Evolutionary conservation across 2,797 vertebrate species (phyloP).

Genomic region (Corythornis leucogaster): DNA sequence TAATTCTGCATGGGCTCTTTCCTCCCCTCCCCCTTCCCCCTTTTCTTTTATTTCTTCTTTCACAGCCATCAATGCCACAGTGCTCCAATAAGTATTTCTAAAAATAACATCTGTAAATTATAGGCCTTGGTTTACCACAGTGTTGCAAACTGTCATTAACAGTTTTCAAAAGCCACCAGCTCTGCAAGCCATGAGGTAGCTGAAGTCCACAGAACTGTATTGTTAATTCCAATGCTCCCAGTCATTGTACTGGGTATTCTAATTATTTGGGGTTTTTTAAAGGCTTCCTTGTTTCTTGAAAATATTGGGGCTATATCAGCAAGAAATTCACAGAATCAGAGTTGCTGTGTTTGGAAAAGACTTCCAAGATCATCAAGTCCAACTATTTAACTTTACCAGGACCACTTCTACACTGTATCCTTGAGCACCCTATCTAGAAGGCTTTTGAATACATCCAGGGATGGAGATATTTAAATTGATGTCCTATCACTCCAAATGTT

Average conservation of each 20-base stretch:
- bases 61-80: conserved; percentile 12
- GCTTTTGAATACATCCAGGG: too few relatives aligned
- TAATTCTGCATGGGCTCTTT: conserved; percentile 30
- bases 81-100: conserved; percentile 53
- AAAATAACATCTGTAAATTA: conserved; percentile 71
- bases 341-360: too few relatives aligned
- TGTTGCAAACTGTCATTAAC: conserved; percentile 44
- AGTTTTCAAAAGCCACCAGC: conserved; percentile 1
- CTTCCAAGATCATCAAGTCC: too few relatives aligned
- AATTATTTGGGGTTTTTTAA: not conserved
- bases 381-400: too few relatives aligned
- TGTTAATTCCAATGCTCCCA: not conserved
- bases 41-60: conserved; percentile 35
- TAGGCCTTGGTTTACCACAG: conserved; percentile 27
- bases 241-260: not conserved
- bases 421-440: too few relatives aligned
- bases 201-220: not conserved
- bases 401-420: too few relatives aligned
- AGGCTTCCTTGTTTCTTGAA: not conserved
- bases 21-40: not conserved
- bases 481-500: not conserved
- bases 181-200: not conserved
- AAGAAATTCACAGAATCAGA: not conserved
- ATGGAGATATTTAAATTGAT: not conserved
- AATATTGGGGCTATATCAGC: not conserved